phyloP scores from a whole-genome alignment of 1,140 invertebrate genomes.

The Hetaerina americana region DNA sequence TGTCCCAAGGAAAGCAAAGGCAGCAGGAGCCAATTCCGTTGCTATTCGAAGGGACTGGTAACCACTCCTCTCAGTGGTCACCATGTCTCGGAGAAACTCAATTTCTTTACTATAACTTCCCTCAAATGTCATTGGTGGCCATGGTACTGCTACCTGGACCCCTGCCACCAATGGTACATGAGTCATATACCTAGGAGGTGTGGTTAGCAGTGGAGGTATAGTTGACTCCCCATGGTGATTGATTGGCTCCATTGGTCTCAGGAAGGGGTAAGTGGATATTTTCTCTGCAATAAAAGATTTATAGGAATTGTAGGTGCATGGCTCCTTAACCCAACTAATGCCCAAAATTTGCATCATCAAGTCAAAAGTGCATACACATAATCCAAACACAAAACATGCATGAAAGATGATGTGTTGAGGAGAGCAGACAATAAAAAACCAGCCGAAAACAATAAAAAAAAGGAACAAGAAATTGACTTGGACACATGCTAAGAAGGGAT shows the following conservation, averaged over 20 bases:
- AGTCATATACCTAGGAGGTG: constrained; percentile 48
- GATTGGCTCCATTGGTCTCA: constrained; percentile 38
- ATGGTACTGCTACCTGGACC: constrained; percentile 43
- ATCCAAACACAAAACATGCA: too few species aligned
- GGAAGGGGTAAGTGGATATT: constrained; percentile 54
- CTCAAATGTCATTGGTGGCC: constrained; percentile 19
- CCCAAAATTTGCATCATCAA: too few species aligned
- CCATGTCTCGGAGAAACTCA: neutral
- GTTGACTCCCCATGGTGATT: constrained; percentile 24
- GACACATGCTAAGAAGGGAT: too few species aligned
- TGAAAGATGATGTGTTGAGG: too few species aligned
- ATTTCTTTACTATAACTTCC: neutral
- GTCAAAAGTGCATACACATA: too few species aligned
- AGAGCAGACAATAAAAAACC: too few species aligned
- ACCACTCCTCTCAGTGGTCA: constrained; percentile 41
- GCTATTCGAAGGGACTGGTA: constrained; percentile 65
- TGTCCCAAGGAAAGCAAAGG: constrained; percentile 54
- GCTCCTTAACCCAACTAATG: too few species aligned
- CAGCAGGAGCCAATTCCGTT: constrained; percentile 73
- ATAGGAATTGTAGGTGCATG: too few species aligned
- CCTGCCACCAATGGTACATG: constrained; percentile 59
- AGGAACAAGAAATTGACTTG: too few species aligned
- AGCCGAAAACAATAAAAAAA: too few species aligned
- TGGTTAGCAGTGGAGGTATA: constrained; percentile 30
- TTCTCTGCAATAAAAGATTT: constrained; percentile 45